Evolutionary conservation across 1,140 invertebrate species (phyloP), one percentile per base, ranked within the genome.

Genomic region (Pomacea maculata): DNA sequence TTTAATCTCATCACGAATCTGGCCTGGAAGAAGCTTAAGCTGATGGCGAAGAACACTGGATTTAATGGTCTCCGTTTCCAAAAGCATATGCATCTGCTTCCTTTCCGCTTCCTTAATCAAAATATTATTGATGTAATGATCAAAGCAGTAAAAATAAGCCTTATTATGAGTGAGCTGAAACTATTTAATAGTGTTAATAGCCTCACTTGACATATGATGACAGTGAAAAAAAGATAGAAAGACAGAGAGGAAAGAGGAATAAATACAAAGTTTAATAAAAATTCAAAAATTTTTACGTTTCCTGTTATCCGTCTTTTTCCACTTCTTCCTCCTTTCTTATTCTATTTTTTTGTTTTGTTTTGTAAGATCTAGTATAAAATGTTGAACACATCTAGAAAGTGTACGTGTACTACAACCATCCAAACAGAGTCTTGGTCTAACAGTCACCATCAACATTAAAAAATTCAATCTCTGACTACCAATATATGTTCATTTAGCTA

Each of bases 31-130:
- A 57, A 88, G 85, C 72, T 87, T 86, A 67, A 91, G 81, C 76
- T 86, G 85, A 72, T 90, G 89, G 73, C 90, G 82, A 52, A 89
- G 70, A 74, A 90, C 83, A 83, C 90, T 91, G 70, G 88, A 86
- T 75, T 89, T 85, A 67, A 91, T 91, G 15, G 89, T 90, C 80
- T 91, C 89, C 45, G 86, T 89, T 82, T 91, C 90, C 45, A 90
- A 77, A 81, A 86, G 82, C 29, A 90, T 88, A 85, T 88, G 88
- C 29, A 88, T 81, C 29, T 82, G 79, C 17, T 77, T 82, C 71
- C 88, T 82, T 82, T 89, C 86, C 57, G 79, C 75, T 81, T 90
- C 88, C 90, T 91, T 68, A 68, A 79, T 64, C 85, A 68, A 80
- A 29, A 25, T 21, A 76, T 75, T 57, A 63, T 67, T 5, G 55